Evolutionary conservation across 2,113 vertebrate genomes (phyloP).

Genomic region (Alexandromys fortis): DNA sequence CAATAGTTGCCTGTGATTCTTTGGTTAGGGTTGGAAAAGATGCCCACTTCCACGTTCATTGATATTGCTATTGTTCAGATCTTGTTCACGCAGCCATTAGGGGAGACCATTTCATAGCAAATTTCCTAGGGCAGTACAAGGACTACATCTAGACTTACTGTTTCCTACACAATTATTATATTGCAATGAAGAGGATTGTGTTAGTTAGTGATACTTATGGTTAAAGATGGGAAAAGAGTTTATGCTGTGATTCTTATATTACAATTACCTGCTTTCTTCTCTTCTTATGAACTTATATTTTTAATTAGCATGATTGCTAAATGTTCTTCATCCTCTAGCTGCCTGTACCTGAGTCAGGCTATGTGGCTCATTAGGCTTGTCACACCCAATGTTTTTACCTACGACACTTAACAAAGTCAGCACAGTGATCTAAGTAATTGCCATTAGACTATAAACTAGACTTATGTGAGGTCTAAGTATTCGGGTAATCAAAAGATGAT

Average conservation of each 20-base stretch:
- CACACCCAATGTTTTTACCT: not conserved
- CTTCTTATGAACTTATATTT: not conserved
- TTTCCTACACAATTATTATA: not conserved
- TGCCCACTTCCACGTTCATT: not conserved
- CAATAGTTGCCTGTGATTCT: not conserved
- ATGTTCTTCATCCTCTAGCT: not conserved
- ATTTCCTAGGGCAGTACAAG: not conserved
- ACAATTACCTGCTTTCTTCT: not conserved
- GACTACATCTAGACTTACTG: not conserved
- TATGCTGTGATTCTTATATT: not conserved
- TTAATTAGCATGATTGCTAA: not conserved
- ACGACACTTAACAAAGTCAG: not conserved
- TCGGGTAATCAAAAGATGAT: not conserved
- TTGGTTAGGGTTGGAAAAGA: not conserved
- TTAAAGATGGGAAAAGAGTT: constrained; percentile 3
- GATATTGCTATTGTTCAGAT: not conserved
- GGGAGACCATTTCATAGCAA: too few relatives aligned
- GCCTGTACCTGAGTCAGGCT: not conserved
- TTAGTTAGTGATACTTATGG: not conserved
- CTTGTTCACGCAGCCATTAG: not conserved
- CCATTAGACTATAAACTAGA: not conserved
- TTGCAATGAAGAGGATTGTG: not conserved
- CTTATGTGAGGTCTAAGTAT: not conserved
- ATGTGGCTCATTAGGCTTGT: not conserved
- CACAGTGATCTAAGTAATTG: not conserved